Evolutionary conservation across 2,797 vertebrate species (phyloP).

Genomic region (Odontamblyopus rebecca): DNA sequence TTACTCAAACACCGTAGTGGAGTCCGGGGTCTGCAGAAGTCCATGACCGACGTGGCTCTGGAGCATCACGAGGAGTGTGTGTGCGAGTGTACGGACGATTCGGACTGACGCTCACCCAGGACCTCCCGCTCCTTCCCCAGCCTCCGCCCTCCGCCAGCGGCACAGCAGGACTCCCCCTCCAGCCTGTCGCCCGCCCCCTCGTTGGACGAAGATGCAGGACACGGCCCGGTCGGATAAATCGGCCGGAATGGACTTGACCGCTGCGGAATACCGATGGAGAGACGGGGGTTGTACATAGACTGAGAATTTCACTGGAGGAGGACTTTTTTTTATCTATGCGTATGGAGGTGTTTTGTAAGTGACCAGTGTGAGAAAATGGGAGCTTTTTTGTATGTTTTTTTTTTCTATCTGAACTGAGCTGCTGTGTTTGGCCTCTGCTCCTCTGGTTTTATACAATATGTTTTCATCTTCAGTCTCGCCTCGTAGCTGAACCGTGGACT

Average conservation of each 20-base stretch:
- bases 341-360: conserved; percentile 27
- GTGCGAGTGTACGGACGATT: conserved; percentile 90
- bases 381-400: conserved; percentile 52
- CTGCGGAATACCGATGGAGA: conserved; percentile 60
- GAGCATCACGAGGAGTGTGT: conserved; percentile 97
- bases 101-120: conserved; percentile 69
- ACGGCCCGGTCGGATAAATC: conserved; percentile 64
- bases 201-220: conserved; percentile 63
- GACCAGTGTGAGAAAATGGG: conserved; percentile 37
- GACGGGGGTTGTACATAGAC: conserved; percentile 45
- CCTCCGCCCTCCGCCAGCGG: conserved; percentile 47
- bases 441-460: conserved; percentile 49
- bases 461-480: conserved; percentile 30
- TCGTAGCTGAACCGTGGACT: background rate
- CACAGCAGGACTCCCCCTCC: conserved; percentile 56
- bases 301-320: conserved; percentile 55
- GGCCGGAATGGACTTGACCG: conserved; percentile 58
- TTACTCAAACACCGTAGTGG: conserved; percentile 90
- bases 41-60: conserved; percentile 90
- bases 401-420: conserved; percentile 43
- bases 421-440: conserved; percentile 36
- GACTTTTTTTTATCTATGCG: conserved; percentile 40
- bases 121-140: conserved; percentile 28
- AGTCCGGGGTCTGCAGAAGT: conserved; percentile 87
- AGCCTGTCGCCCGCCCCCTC: conserved; percentile 60